These are phyloP conservation scores for Hybognathus amarus DNA, from an alignment of 2,797 vertebrate genomes.

Conservation along the genomic window DNA sequence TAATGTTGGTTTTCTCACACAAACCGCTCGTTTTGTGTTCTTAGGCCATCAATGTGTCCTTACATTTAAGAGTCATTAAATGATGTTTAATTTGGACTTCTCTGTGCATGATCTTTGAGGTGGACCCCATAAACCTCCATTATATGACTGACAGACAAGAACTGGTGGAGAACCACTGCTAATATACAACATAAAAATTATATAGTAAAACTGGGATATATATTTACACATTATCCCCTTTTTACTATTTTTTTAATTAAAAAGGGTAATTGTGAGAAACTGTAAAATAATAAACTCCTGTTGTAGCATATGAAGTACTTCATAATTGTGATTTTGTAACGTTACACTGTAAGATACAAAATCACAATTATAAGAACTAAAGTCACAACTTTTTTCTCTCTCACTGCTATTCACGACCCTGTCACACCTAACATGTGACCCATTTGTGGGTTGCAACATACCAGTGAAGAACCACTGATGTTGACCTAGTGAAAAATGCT, in stretches of 20 bases:
- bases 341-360: not conserved
- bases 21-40: too few species aligned
- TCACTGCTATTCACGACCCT: not conserved
- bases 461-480: not conserved
- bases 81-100: too few species aligned
- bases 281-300: not conserved
- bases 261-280: not conserved
- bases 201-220: too few species aligned
- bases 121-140: too few species aligned
- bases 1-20: too few species aligned
- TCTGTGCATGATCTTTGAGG: too few species aligned
- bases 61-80: too few species aligned
- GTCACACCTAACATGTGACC: not conserved
- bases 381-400: not conserved
- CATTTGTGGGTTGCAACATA: not conserved
- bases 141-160: too few species aligned
- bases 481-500: not conserved
- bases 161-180: not conserved
- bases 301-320: not conserved
- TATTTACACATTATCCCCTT: too few species aligned
- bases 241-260: too few species aligned
- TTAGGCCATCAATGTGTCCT: too few species aligned
- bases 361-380: not conserved
- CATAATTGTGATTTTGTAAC: too few species aligned
- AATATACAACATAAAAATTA: not conserved